Conservation (phyloP, 2,797 vertebrate genomes). For the Rallus crepitans region DNA sequence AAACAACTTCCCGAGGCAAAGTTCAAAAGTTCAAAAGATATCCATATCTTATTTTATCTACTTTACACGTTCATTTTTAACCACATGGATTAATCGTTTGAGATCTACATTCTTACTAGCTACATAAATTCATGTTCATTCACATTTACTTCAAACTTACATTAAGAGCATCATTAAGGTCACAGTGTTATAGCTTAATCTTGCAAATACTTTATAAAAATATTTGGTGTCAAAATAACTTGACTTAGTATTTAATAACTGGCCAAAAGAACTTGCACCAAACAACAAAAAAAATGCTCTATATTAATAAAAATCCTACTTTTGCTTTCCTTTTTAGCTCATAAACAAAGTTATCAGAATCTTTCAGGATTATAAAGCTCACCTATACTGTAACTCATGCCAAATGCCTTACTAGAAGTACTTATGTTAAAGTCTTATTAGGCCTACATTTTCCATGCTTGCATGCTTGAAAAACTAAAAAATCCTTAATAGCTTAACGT, state of each 20-base stretch:
- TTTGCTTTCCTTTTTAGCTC: neutral
- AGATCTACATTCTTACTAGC: conserved; percentile 6
- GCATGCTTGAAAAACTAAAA: neutral
- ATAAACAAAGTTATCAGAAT: neutral
- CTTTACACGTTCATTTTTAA: neutral
- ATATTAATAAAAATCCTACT: neutral
- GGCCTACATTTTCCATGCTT: neutral
- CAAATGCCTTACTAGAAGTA: neutral
- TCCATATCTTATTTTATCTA: neutral
- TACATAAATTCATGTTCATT: neutral
- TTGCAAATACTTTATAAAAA: conserved; percentile 13
- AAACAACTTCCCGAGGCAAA: neutral
- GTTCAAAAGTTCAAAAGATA: neutral
- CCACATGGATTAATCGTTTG: neutral
- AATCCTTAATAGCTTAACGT: neutral
- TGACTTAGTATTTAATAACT: neutral
- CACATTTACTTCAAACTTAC: neutral
- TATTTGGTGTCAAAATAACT: neutral
- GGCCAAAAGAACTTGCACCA: neutral
- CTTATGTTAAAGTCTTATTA: neutral
- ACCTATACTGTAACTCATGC: neutral
- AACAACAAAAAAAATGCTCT: neutral
- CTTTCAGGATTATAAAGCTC: neutral
- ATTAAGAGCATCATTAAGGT: conserved; percentile 10
- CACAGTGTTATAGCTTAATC: neutral